Evolutionary conservation across 2,888 invertebrate genomes (phyloP).

Genomic region (Drosophila ustulata): DNA sequence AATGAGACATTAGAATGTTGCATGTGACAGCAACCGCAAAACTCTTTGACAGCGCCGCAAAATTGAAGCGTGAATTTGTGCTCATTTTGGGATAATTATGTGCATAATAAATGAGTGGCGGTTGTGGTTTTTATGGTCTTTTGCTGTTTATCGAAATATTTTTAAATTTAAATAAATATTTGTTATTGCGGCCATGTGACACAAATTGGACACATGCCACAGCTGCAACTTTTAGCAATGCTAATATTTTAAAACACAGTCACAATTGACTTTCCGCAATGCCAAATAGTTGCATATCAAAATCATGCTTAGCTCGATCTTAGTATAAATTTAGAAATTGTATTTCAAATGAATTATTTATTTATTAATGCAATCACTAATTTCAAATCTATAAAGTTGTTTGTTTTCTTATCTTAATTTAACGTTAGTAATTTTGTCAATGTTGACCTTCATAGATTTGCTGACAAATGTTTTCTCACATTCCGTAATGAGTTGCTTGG

Average conservation of each 20-base stretch:
- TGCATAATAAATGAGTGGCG: constrained; percentile 56
- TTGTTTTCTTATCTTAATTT: too few species aligned
- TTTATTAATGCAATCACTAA: too few species aligned
- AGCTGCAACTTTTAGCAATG: constrained; percentile 5
- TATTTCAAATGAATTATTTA: too few species aligned
- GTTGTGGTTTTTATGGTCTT: constrained; percentile 36
- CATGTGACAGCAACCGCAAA: constrained; percentile 55
- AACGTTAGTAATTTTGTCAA: too few species aligned
- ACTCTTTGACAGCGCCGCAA: constrained; percentile 55
- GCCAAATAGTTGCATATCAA: background rate
- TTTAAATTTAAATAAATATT: constrained; percentile 42
- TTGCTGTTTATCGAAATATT: constrained; percentile 34
- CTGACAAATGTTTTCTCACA: background rate
- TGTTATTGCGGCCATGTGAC: constrained; percentile 25
- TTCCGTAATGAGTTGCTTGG: background rate
- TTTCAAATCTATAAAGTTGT: too few species aligned
- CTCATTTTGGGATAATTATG: constrained; percentile 53
- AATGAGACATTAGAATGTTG: constrained; percentile 52
- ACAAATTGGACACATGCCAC: constrained; percentile 13
- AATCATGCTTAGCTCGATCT: too few species aligned
- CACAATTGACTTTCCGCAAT: background rate
- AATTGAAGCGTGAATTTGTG: constrained; percentile 44
- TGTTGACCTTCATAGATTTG: background rate
- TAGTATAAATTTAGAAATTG: too few species aligned
- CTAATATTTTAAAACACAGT: constrained; percentile 10